phyloP scores from a whole-genome alignment of 2,113 vertebrate genomes.

The Macquaria australasica region DNA sequence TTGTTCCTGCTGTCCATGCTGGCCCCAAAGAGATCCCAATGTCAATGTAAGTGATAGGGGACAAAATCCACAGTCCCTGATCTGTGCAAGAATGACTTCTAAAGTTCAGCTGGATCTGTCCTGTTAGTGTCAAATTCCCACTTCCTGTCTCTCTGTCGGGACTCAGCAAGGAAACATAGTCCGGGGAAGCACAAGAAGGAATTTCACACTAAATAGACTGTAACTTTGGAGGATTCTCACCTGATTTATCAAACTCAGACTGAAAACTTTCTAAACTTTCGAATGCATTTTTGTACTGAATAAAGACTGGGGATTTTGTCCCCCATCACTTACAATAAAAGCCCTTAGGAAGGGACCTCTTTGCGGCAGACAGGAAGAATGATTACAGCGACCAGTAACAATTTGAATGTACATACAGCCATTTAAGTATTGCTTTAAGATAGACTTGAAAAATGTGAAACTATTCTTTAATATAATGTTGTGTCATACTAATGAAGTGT shows the following conservation, averaged over 20 bases:
- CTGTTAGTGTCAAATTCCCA: background rate
- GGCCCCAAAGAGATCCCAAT: background rate
- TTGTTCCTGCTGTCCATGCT: background rate
- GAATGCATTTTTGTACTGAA: background rate
- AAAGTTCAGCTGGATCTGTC: background rate
- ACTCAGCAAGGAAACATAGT: background rate
- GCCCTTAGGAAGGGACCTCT: too few species aligned
- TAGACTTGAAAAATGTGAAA: background rate
- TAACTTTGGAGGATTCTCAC: background rate
- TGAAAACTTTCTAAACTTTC: background rate
- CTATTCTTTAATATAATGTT: background rate
- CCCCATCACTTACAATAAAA: background rate
- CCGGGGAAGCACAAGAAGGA: background rate
- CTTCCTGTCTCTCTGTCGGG: constrained; percentile 3
- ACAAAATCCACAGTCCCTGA: background rate
- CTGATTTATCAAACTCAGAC: background rate
- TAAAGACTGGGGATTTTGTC: background rate
- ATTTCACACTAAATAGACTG: background rate
- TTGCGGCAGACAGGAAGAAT: background rate
- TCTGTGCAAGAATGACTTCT: background rate
- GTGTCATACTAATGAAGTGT: constrained; percentile 27
- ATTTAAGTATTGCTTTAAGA: background rate
- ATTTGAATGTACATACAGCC: background rate
- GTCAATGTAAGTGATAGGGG: background rate
- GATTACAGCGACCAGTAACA: background rate